Conservation (phyloP, 2,113 vertebrate species). For the Coptodon rendalli region DNA sequence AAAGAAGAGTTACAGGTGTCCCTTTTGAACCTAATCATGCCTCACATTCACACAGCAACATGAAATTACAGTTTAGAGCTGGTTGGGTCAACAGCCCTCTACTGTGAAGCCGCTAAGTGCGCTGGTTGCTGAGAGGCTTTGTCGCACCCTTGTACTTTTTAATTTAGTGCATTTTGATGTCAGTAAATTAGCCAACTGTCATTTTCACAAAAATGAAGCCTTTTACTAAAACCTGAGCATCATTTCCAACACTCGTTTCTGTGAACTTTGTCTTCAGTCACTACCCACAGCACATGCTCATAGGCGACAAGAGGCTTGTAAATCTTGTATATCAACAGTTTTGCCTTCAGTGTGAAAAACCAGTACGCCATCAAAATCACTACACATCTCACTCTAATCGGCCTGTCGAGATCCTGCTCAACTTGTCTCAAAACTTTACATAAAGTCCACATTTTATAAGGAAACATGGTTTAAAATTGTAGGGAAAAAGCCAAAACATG, state of each 20-base stretch:
- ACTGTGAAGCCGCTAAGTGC: not conserved
- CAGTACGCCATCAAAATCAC: not conserved
- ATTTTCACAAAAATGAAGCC: not conserved
- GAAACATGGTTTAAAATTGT: not conserved
- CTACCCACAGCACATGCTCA: not conserved
- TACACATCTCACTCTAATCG: accelerated
- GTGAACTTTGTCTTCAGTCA: not conserved
- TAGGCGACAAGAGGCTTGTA: accelerated
- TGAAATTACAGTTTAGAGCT: not conserved
- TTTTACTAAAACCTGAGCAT: not conserved
- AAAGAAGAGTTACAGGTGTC: not conserved
- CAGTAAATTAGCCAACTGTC: not conserved
- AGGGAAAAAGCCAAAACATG: not conserved
- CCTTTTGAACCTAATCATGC: not conserved
- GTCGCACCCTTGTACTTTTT: not conserved
- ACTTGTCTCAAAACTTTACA: not conserved
- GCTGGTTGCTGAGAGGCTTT: not conserved
- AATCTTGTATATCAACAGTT: not conserved
- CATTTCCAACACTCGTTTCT: not conserved
- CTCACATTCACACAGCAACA: not conserved
- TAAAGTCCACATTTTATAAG: not conserved
- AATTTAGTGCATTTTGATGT: not conserved
- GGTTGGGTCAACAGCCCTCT: not conserved
- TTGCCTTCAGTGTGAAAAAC: not conserved
- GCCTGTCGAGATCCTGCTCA: not conserved